These are phyloP conservation scores for Toxostoma redivivum DNA, from an alignment of 2,113 vertebrate genomes.

Conservation along the genomic window DNA sequence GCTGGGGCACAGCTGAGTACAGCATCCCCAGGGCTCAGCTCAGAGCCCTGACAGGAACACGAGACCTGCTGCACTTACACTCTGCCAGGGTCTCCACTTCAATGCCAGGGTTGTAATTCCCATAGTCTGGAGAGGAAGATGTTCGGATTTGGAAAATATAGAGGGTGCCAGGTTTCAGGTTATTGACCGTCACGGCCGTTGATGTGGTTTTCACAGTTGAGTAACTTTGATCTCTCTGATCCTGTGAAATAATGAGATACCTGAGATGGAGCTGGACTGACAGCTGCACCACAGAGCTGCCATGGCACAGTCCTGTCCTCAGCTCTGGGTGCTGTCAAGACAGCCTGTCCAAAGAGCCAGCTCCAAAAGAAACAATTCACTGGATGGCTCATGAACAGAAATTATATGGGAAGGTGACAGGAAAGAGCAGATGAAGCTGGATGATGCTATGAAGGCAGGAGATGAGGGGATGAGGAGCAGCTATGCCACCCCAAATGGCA, in stretches of 20 bases:
- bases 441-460: not conserved
- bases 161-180: conserved; percentile 91
- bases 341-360: not conserved
- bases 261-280: not conserved
- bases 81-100: conserved; percentile 93
- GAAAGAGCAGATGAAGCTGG: not conserved
- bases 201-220: conserved; percentile 89
- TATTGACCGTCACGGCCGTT: conserved; percentile 86
- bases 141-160: conserved; percentile 92
- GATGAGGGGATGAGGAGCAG: not conserved
- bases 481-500: rapidly evolving
- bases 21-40: not conserved
- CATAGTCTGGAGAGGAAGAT: conserved; percentile 79
- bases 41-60: not conserved
- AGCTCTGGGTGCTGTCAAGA: not conserved
- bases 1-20: not conserved
- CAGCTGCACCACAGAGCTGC: not conserved
- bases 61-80: conserved; percentile 73
- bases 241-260: conserved; percentile 68
- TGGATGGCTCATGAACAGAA: not conserved
- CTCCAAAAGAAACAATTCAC: not conserved
- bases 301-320: not conserved
- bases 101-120: conserved; percentile 84
- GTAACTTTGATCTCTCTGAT: conserved; percentile 92
- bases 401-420: not conserved